Conservation (phyloP, 2,797 vertebrate species). For the Anolis apletophallus region DNA sequence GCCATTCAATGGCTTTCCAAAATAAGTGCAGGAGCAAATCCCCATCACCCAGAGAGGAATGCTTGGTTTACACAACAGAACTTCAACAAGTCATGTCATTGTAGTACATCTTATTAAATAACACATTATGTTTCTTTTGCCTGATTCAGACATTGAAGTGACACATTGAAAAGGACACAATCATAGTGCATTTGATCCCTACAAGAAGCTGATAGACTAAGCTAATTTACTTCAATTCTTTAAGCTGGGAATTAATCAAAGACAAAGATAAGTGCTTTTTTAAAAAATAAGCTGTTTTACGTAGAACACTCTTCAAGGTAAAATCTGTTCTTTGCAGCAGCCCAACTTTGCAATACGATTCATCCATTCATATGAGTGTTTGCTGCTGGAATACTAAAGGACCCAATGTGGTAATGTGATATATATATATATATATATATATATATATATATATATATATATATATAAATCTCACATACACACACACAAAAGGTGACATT, state of each 20-base stretch:
- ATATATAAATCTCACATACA: too few relatives aligned
- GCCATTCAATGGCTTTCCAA: conserved; percentile 72
- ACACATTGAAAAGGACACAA: conserved; percentile 70
- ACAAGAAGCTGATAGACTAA: conserved; percentile 73
- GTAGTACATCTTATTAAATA: conserved; percentile 56
- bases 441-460: too few relatives aligned
- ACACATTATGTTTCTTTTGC: conserved; percentile 64
- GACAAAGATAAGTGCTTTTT: conserved; percentile 70
- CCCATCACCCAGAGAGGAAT: conserved; percentile 62
- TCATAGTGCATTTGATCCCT: conserved; percentile 75
- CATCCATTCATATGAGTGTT: conserved; percentile 46
- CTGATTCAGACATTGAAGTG: conserved; percentile 69
- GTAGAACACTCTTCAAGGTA: conserved; percentile 63
- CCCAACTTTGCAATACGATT: conserved; percentile 51
- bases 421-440: conserved; percentile 20
- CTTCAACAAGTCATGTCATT: conserved; percentile 34
- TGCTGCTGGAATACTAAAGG: conserved; percentile 58
- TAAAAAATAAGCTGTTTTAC: conserved; percentile 64
- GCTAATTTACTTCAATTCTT: conserved; percentile 69
- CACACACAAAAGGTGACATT: conserved; percentile 42
- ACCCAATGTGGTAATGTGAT: conserved; percentile 42
- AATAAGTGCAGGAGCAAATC: conserved; percentile 68
- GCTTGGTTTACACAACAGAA: conserved; percentile 50
- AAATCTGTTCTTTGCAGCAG: conserved; percentile 60
- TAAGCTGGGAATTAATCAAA: conserved; percentile 72